Evolutionary conservation across 2,888 invertebrate species (phyloP).

Genomic region (Luffia ferchaultella): DNA sequence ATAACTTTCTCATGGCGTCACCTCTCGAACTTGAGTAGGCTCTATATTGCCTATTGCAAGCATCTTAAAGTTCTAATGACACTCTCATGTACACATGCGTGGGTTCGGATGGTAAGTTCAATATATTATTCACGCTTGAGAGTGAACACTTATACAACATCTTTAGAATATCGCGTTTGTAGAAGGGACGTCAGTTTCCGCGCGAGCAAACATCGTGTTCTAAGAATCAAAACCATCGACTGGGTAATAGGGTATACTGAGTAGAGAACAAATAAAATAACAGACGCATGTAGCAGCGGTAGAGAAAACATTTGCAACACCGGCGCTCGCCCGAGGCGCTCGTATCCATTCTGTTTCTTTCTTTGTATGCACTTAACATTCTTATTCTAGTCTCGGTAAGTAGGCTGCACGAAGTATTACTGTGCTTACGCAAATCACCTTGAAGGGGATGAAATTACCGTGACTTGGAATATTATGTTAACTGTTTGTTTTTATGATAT

Average conservation of each 20-base stretch:
- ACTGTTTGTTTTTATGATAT: too few species aligned
- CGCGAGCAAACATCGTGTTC: conserved; percentile 51
- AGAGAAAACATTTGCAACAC: conserved; percentile 30
- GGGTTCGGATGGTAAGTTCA: too few species aligned
- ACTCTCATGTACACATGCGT: too few species aligned
- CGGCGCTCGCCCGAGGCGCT: neutral
- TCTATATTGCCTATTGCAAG: neutral
- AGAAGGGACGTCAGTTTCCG: too few species aligned
- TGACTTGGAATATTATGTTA: too few species aligned
- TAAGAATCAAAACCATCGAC: conserved; percentile 56
- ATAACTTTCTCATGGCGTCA: neutral
- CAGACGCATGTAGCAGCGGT: conserved; percentile 26
- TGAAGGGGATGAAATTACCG: too few species aligned
- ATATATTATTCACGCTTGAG: too few species aligned
- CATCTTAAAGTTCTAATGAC: too few species aligned
- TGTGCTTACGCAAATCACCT: neutral
- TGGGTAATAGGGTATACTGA: conserved; percentile 54
- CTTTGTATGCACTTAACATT: conserved; percentile 6
- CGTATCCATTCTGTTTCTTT: conserved; percentile 5
- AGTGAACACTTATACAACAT: conserved; percentile 2
- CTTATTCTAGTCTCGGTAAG: neutral
- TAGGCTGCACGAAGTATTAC: neutral
- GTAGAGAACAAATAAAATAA: conserved; percentile 58
- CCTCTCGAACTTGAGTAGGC: too few species aligned
- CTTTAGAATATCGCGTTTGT: too few species aligned